phyloP scores from a whole-genome alignment of 2,113 vertebrate species.

The Centropus unirufus region DNA sequence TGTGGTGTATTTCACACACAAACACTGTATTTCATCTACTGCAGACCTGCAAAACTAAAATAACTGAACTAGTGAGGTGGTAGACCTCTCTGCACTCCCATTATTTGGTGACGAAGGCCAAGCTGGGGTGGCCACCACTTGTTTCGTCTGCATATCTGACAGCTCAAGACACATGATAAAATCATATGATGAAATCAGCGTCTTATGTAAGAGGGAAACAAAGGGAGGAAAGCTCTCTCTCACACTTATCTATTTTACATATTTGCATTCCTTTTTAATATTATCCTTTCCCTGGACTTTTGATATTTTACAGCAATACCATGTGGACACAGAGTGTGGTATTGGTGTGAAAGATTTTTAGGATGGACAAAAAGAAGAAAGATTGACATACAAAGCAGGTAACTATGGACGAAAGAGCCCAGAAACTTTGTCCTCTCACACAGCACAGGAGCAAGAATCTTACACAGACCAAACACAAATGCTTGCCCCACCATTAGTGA shows the following conservation, averaged over 20 bases:
- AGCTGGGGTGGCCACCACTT: not conserved
- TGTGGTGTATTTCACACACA: fast-evolving
- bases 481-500: not conserved
- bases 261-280: not conserved
- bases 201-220: not conserved
- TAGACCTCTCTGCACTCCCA: not conserved
- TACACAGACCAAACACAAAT: not conserved
- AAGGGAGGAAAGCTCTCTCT: not conserved
- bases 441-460: not conserved
- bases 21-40: not conserved
- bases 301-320: not conserved
- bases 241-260: not conserved
- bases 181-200: no score
- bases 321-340: not conserved
- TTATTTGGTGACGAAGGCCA: not conserved
- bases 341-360: not conserved
- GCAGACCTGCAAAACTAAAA: not conserved
- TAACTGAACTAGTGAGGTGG: not conserved
- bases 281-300: not conserved
- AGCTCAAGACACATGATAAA: not conserved
- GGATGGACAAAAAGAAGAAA: not conserved
- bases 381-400: not conserved
- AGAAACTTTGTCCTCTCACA: not conserved
- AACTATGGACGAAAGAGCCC: not conserved
- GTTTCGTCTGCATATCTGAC: not conserved